Evolutionary conservation across 2,888 invertebrate species (phyloP), one percentile per base, ranked within the genome.

Genomic region (Aricia artaxerxes): DNA sequence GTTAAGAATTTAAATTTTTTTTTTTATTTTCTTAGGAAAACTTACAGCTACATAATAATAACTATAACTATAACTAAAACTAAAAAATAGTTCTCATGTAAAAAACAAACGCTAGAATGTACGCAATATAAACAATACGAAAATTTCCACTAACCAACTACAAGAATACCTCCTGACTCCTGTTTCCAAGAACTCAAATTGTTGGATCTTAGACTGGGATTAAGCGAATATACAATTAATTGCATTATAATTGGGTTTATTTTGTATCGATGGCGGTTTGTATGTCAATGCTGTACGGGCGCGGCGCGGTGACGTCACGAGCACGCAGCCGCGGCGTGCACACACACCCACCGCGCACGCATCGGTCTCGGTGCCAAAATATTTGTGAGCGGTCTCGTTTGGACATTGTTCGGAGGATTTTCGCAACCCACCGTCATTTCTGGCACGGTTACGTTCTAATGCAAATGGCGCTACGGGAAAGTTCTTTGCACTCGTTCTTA

Each of bases 311-410:
- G 87, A 86, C 87, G 86, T 84, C 85, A 85, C 84, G 85, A 78
- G 83, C 88, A 87, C 87, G 87, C 87, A 83, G 80, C 78, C 81
- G n/a, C 81, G 83, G 85, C 87, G 88, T 87, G 86, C 80, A 69
- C 78, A 81, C 84, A 82, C 83, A 82, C 83, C 82, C 84, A 82
- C 83, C 80, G 82, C 60, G 40, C 79, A 79, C 80, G 77, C 80
- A 75, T 82, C 16, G 80, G 64, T 76, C 61, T 78, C 77, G 80
- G 49, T 80, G 80, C 81, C 79, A 80, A 79, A 79, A 57, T 75
- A 77, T 77, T 78, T 44, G 76, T 44, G 40, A 35, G 76, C 76
- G 76, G 6, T 57, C 35, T 76, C 76, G 49, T 75, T 75, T 75
- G 44, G 49, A 24, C 49, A 76, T 57, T 57, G 53, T 53, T 69